Base-by-base conservation (phyloP, 2,888 invertebrate genomes). In the Drosophila monieri region DNA sequence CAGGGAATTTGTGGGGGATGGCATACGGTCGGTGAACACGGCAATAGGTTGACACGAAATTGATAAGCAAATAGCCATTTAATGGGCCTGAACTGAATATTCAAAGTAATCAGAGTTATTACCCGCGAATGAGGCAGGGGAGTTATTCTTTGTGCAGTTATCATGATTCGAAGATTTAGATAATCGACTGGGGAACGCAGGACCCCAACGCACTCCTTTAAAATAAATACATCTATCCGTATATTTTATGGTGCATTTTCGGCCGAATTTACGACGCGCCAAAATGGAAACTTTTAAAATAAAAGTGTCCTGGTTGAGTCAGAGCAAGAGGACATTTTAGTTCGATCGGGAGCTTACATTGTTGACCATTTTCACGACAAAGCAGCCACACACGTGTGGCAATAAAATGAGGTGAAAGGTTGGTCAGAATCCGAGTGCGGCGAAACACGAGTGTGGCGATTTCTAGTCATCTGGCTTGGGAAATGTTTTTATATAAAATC, bases 1-100 rank as follows among this genome's bases (percentile, higher is more conserved):
- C 30, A 32, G 43, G 47, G 39, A 47, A 41, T 18, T 37, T 1
- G 27, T n/a, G 59, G 23, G 6, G 44, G 30, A 9, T 10, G 18
- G 23, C 8, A n/a, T n/a, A n/a, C n/a, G n/a, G n/a, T n/a, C 14
- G 49, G 30, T 25, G 35, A 21, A 3, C 18, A 18, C 43, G 25
- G 25, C 18, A 39, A 21, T 39, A 12, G 44, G 54, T 68, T 64
- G 67, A 68, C 65, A 69, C 71, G 64, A 70, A 81, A 85, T 79
- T 79, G 79, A 81, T 85, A 83, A 79, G 81, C 81, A 83, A 83
- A 85, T 78, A 78, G 79, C 73, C 76, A 77, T 81, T 78, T 81
- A 81, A 81, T 81, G 70, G 85, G 77, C 73, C 77, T 73, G 75
- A 72, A 73, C 77, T 71, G 69, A 78, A 81, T 80, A 78, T 52